These are phyloP conservation scores for Psittacula derbiana DNA, from an alignment of 2,797 vertebrate species.

Conservation along the genomic window DNA sequence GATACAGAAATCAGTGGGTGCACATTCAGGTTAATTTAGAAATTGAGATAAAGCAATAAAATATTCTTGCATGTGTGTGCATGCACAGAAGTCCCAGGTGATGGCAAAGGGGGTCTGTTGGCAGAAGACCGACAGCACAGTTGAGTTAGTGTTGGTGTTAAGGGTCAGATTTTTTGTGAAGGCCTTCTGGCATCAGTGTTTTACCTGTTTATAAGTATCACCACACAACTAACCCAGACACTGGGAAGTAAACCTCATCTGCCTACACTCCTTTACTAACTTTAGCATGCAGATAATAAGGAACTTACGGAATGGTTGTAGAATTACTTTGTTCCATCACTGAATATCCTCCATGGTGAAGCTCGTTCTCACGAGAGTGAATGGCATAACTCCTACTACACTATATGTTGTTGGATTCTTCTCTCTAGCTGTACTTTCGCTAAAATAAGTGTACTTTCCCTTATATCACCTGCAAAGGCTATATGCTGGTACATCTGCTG, in stretches of 20 bases:
- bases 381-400: neutral
- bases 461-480: neutral
- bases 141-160: neutral
- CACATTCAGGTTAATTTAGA: fast-evolving
- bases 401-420: neutral
- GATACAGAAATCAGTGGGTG: neutral
- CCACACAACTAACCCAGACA: neutral
- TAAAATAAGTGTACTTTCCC: neutral
- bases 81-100: neutral
- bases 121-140: neutral
- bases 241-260: neutral
- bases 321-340: neutral
- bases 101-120: neutral
- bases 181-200: neutral
- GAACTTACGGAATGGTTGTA: neutral
- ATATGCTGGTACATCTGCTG: neutral
- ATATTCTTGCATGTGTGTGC: neutral
- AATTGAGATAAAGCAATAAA: neutral
- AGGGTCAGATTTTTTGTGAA: neutral
- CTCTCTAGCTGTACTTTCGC: neutral
- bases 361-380: neutral
- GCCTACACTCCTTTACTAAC: neutral
- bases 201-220: neutral
- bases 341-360: neutral
- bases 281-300: neutral